Evolutionary conservation across 2,797 vertebrate species (phyloP).

Genomic region (Podargus strigoides): DNA sequence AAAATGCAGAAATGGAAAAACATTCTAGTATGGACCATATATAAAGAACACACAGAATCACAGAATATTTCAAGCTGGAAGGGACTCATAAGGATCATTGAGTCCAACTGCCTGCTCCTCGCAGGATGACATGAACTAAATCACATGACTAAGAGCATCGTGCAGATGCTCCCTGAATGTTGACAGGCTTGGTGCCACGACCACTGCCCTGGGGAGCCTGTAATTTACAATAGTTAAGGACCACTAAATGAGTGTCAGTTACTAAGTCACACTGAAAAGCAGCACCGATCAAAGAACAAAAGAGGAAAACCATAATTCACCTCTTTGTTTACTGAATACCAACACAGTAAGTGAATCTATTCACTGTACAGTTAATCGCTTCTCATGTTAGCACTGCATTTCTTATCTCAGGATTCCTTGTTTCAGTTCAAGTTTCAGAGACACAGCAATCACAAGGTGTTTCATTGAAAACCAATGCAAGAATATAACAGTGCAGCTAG

Average conservation of each 20-base stretch:
- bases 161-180: background rate
- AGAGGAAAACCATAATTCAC: background rate
- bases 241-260: background rate
- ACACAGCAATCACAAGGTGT: background rate
- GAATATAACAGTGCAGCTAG: background rate
- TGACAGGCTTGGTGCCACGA: fast-evolving
- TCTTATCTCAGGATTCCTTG: background rate
- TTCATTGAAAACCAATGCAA: background rate
- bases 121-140: background rate
- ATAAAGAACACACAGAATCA: background rate
- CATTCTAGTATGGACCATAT: background rate
- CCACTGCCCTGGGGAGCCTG: background rate
- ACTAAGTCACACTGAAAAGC: background rate
- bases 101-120: background rate
- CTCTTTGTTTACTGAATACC: background rate
- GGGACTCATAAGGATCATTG: fast-evolving
- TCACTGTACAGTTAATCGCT: background rate
- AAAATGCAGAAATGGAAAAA: slow-evolving; percentile 14
- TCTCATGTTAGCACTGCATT: background rate
- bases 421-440: background rate
- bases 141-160: fast-evolving
- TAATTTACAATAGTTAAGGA: background rate
- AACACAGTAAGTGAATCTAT: background rate
- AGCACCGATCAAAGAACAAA: background rate
- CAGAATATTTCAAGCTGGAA: background rate